Base-by-base conservation (phyloP, 2,797 vertebrate species). In the Tokudaia muenninki region DNA sequence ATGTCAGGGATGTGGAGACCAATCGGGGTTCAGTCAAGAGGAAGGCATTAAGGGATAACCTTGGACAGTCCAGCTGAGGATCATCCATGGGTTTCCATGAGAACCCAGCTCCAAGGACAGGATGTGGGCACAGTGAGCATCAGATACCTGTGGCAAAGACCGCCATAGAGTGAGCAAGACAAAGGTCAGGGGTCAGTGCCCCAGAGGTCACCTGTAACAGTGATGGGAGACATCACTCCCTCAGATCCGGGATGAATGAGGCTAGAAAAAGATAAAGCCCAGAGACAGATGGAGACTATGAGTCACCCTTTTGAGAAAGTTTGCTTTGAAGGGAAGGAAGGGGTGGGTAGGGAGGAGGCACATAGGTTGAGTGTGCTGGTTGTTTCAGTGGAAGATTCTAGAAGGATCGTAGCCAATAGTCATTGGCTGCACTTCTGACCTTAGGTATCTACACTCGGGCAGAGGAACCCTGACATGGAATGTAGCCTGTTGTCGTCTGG, bases 401-500 rank as follows among this genome's bases (percentile, higher is more conserved):
- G 70, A 90, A 90, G 37, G 0, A 19, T 3, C 9, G 8, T 6
- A 29, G 24, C 41, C 41, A 50, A 1, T 5, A 34, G 70, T 13
- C 13, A 19, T 31, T 8, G 29, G 34, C 10, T 14, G 1, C 3
- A 3, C 24, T 34, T 70, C 52, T 21, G 29, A 57, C 0, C 0
- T 17, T 21, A 8, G 4, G 37, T 1, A 44, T 29, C 34, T 29
- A 3, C 13, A 21, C 0, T 44, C 17, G 75, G 21, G 55, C 12
- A 0, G 10, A 0, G 50, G 77, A 6, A 0, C 0, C 41, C 74
- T 61, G 81, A 31, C 61, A 65, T 2, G 1, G 41, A 86, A n/a
- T 3, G 29, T 34, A 31, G 44, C 31, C 17, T 13, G 13, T 9
- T 59, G 57, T 7, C 13, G 5, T 50, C 24, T 74, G 24, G 2